A percentile compares a stretch with the other conserved stretches of the same genome.
Conservation (phyloP, 2,888 invertebrate species). For the Lasioglossum oenotherae region DNA sequence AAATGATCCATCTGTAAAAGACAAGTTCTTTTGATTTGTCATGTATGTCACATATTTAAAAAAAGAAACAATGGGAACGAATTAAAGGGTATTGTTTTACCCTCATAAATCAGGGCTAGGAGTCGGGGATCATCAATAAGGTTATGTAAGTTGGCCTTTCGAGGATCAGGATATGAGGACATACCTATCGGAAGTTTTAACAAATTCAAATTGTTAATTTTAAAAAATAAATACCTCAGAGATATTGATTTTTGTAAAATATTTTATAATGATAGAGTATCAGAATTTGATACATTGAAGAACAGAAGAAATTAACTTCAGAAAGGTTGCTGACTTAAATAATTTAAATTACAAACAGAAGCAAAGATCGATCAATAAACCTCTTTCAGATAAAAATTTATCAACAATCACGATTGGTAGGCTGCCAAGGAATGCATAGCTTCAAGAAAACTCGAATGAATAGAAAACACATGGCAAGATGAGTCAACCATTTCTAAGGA, state of each 20-base stretch:
- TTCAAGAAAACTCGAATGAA: not conserved
- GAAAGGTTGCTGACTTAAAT: not conserved
- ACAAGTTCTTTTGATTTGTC: constrained; percentile 32
- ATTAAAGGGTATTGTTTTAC: constrained; percentile 70
- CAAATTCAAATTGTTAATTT: constrained; percentile 38
- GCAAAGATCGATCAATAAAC: not conserved
- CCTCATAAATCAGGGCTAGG: constrained; percentile 78
- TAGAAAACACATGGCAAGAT: not conserved
- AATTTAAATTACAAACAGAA: not conserved
- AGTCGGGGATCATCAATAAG: constrained; percentile 78
- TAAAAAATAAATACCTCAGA: not conserved
- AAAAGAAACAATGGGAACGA: constrained; percentile 39
- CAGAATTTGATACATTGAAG: not conserved
- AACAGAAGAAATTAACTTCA: not conserved
- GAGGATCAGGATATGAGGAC: constrained; percentile 73
- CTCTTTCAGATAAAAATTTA: not conserved
- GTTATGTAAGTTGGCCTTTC: constrained; percentile 75
- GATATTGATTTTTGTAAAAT: not conserved
- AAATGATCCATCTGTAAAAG: constrained; percentile 89
- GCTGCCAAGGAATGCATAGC: not conserved
- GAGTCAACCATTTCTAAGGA: not conserved
- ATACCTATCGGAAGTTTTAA: constrained; percentile 62
- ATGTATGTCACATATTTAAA: constrained; percentile 8
- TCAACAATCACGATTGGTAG: not conserved
- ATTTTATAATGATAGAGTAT: not conserved